Conservation (phyloP, 2,888 invertebrate species). For the Leistus spinibarbis region DNA sequence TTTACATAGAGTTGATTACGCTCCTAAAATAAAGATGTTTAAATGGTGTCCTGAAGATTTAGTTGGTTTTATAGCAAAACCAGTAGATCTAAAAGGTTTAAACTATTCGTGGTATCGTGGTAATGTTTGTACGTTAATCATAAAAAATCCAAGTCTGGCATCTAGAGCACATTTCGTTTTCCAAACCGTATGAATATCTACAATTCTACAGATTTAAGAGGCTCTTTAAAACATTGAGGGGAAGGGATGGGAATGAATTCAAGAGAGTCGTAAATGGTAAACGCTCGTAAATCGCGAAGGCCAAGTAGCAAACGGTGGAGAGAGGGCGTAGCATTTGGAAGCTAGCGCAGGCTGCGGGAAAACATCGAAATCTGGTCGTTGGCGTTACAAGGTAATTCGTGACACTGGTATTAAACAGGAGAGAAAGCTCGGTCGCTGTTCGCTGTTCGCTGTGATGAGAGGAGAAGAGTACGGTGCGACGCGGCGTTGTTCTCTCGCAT, state of each 20-base stretch:
- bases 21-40: no score
- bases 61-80: no score
- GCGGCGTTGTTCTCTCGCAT: conserved; percentile 8
- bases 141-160: no score
- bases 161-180: no score
- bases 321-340: neutral
- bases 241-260: neutral
- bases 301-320: neutral
- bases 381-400: conserved; percentile 21
- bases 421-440: neutral
- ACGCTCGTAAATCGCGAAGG: conserved; percentile 12
- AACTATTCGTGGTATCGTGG: no score
- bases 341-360: neutral
- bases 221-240: neutral
- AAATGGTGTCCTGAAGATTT: no score
- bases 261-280: neutral
- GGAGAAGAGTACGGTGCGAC: no score
- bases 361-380: conserved; percentile 1
- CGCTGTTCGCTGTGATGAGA: conserved; percentile 10
- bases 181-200: neutral
- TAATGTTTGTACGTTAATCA: no score
- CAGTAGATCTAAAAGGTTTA: no score
- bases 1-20: no score
- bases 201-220: neutral
- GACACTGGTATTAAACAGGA: conserved; percentile 1